Conservation (phyloP, 2,888 invertebrate genomes). For the Leucozona laternaria region DNA sequence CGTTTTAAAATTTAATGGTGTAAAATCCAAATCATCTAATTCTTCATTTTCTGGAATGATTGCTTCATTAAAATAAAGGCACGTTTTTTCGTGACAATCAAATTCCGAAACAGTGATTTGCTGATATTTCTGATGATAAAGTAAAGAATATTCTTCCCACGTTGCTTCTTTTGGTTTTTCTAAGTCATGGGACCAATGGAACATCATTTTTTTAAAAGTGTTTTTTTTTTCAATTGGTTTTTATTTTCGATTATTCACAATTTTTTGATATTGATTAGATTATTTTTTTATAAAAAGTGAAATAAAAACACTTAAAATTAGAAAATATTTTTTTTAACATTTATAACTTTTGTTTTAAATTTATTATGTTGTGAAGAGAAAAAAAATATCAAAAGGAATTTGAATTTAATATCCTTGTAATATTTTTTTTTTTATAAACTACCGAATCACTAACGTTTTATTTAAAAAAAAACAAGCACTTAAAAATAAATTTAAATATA, state of each 20-base stretch:
- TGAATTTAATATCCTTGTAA: neutral
- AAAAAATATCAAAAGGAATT: conserved; percentile 54
- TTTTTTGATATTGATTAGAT: conserved; percentile 51
- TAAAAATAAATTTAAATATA: neutral
- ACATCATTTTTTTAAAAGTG: conserved; percentile 79
- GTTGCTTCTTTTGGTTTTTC: conserved; percentile 84
- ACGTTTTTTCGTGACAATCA: conserved; percentile 82
- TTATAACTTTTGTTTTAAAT: conserved; percentile 63
- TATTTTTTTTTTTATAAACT: conserved; percentile 38
- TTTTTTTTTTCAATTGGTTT: conserved; percentile 55
- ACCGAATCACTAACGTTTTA: conserved; percentile 46
- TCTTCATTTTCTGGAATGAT: conserved; percentile 81
- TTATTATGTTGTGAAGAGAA: conserved; percentile 76
- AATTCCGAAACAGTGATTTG: conserved; percentile 84
- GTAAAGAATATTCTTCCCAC: conserved; percentile 84
- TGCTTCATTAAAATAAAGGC: conserved; percentile 82
- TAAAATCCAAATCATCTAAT: conserved; percentile 82
- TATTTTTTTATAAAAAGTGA: conserved; percentile 77
- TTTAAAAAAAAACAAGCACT: neutral
- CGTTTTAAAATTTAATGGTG: conserved; percentile 83
- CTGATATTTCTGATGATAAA: conserved; percentile 82
- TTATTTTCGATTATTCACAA: conserved; percentile 55
- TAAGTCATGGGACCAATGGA: conserved; percentile 82
- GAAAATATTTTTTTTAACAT: conserved; percentile 59
- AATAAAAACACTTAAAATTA: conserved; percentile 84